A percentile compares a stretch with the other conserved stretches of the same genome.
Conservation (phyloP, 2,113 vertebrate genomes). For the Dendrocopos noguchii region DNA sequence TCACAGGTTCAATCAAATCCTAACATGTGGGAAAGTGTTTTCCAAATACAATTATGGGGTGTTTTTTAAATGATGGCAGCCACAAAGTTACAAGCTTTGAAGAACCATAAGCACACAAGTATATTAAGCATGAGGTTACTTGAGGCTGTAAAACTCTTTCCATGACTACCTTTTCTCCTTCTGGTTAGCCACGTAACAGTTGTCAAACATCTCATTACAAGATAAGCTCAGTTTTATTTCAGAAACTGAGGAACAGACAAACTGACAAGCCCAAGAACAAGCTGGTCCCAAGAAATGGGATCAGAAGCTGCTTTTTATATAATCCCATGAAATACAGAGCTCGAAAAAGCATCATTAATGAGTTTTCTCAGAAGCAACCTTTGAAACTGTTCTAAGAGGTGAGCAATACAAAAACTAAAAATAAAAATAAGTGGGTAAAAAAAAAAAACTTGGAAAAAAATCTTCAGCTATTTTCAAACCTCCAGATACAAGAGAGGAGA, state of each 20-base stretch:
- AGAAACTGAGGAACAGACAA: constrained; percentile 17
- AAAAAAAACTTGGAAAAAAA: neutral
- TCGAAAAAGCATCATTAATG: constrained; percentile 24
- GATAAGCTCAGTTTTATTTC: constrained; percentile 20
- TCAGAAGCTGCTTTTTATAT: constrained; percentile 27
- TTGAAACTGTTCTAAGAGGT: neutral
- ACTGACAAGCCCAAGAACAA: constrained; percentile 28
- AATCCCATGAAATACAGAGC: neutral
- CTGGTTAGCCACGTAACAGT: neutral
- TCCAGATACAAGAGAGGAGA: neutral
- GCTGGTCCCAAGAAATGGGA: neutral
- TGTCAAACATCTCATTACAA: constrained; percentile 20
- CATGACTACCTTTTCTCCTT: neutral
- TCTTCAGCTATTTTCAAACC: constrained; percentile 8
- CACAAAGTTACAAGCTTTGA: neutral
- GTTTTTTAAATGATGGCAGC: neutral
- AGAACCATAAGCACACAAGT: neutral
- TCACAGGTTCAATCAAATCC: neutral
- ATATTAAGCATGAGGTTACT: neutral
- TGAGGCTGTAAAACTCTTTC: neutral
- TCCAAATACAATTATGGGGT: neutral
- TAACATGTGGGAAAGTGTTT: neutral
- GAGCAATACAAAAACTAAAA: neutral
- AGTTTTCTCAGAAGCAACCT: neutral
- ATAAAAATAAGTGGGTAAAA: constrained; percentile 12